Conservation (phyloP, 2,888 invertebrate species). For the Amphipoea lucens region DNA sequence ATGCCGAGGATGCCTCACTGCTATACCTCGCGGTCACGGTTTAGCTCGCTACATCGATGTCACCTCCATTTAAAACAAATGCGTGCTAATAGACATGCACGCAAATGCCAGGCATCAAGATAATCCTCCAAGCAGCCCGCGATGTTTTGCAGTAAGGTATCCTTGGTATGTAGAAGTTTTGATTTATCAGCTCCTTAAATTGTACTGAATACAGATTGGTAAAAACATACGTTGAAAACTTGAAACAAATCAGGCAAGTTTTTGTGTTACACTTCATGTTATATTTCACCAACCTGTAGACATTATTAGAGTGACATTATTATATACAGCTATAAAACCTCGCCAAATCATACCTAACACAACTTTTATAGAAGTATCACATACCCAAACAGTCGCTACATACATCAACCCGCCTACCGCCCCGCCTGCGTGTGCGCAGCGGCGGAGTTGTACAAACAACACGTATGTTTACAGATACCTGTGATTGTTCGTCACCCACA, state of each 20-base stretch:
- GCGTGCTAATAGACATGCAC: too few species aligned
- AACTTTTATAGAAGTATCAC: constrained; percentile 29
- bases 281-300: neutral
- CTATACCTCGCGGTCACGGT: too few species aligned
- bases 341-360: constrained; percentile 27
- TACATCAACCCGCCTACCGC: constrained; percentile 73
- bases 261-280: neutral
- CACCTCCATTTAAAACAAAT: too few species aligned
- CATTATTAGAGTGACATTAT: neutral
- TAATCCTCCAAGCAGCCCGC: too few species aligned
- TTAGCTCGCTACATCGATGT: too few species aligned
- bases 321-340: neutral
- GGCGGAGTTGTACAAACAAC: constrained; percentile 74
- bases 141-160: too few species aligned
- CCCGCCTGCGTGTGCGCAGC: constrained; percentile 75
- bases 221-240: neutral
- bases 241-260: neutral
- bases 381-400: constrained; percentile 42
- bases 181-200: neutral
- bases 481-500: constrained; percentile 65
- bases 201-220: neutral
- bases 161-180: neutral
- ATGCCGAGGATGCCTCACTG: too few species aligned
- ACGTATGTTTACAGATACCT: constrained; percentile 72
- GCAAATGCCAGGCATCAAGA: too few species aligned